Conservation (phyloP, 2,797 vertebrate genomes). For the Carapus acus region DNA sequence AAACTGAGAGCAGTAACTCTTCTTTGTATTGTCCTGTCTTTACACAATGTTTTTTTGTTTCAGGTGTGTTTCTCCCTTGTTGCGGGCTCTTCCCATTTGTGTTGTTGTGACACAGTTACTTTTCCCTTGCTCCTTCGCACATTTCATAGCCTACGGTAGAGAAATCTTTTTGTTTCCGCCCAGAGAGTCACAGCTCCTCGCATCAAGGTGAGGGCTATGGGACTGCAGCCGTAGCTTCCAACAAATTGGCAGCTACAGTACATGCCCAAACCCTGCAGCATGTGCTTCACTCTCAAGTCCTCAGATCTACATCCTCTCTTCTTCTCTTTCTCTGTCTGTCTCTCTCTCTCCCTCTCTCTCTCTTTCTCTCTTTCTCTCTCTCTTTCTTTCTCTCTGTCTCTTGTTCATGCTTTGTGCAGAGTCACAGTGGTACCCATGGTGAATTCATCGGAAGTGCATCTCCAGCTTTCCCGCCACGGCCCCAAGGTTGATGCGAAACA, state of each 20-base stretch:
- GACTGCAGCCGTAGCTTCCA: conserved; percentile 10
- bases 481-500: too few relatives aligned
- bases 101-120: conserved; percentile 4
- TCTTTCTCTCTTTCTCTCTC: not conserved
- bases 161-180: conserved; percentile 13
- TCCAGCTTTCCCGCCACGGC: too few relatives aligned
- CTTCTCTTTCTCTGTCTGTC: not conserved
- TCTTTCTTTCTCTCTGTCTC: not conserved
- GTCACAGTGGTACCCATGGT: conserved; percentile 17
- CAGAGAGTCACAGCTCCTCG: conserved; percentile 15
- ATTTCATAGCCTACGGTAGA: conserved; percentile 11
- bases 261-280: conserved; percentile 21
- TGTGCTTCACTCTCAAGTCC: conserved; percentile 10
- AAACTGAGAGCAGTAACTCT: too few relatives aligned
- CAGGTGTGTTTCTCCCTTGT: too few relatives aligned
- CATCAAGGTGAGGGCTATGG: not conserved
- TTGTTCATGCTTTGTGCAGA: conserved; percentile 12
- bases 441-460: too few relatives aligned
- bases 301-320: conserved; percentile 1
- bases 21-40: too few relatives aligned
- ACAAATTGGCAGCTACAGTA: conserved; percentile 4
- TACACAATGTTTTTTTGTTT: too few relatives aligned
- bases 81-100: not conserved
- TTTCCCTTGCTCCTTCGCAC: conserved; percentile 13
- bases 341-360: not conserved